These are phyloP conservation scores for Eutrigla gurnardus DNA, from an alignment of 2,797 vertebrate species.

Conservation along the genomic window DNA sequence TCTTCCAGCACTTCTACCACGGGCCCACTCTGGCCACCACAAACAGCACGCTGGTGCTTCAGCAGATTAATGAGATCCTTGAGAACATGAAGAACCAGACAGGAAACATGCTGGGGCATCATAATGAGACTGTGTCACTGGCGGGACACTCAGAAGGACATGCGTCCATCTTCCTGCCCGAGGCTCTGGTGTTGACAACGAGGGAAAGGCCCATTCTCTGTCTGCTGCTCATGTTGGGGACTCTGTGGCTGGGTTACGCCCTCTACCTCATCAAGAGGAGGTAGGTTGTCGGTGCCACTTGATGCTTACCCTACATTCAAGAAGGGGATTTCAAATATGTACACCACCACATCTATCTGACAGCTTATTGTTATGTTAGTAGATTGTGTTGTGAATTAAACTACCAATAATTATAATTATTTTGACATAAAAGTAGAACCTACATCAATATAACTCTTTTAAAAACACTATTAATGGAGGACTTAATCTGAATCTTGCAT, in stretches of 20 bases:
- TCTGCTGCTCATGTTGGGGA: constrained; percentile 93
- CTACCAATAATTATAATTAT: no score
- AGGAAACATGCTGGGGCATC: fast-evolving
- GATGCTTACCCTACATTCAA: no score
- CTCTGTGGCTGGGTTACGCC: constrained; percentile 91
- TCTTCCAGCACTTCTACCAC: constrained; percentile 91
- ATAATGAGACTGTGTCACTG: constrained; percentile 7
- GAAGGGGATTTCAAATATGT: no score
- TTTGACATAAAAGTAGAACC: no score
- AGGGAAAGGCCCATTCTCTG: constrained; percentile 91
- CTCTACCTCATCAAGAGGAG: constrained; percentile 95
- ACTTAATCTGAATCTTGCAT: not conserved
- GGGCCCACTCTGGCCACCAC: constrained; percentile 60
- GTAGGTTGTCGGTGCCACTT: constrained; percentile 64
- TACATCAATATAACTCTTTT: no score
- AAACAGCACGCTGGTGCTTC: constrained; percentile 74
- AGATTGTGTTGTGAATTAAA: no score
- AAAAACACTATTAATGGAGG: no score
- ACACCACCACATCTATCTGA: no score
- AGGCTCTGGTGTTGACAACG: constrained; percentile 75
- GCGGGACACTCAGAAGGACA: constrained; percentile 33
- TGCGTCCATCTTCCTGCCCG: constrained; percentile 51
- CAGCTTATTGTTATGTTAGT: no score
- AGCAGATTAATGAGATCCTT: constrained; percentile 70
- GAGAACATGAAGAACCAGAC: constrained; percentile 63